These are phyloP conservation scores for Drosophila nigromelanica DNA, from an alignment of 1,140 invertebrate genomes.

Conservation along the genomic window DNA sequence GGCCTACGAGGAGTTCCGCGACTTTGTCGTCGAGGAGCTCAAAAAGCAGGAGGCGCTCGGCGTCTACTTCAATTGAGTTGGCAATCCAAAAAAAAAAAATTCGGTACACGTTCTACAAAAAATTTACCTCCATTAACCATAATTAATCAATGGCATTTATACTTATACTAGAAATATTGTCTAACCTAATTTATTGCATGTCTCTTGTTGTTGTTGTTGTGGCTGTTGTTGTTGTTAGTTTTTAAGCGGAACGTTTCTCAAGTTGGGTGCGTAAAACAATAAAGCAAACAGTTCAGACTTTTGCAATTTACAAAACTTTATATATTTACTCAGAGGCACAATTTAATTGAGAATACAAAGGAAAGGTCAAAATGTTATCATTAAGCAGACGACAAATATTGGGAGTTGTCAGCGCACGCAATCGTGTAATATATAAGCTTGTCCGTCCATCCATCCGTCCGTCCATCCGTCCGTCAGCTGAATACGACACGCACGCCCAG, in stretches of 20 bases:
- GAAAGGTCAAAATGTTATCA: constrained; percentile 78
- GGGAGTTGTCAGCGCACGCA: constrained; percentile 42
- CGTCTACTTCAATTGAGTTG: constrained; percentile 47
- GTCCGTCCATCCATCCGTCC: background rate
- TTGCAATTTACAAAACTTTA: constrained; percentile 36
- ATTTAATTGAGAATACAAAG: constrained; percentile 23
- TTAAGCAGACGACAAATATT: background rate
- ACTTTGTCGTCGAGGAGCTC: constrained; percentile 88
- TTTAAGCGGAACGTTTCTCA: constrained; percentile 62
- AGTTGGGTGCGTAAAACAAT: constrained; percentile 52
- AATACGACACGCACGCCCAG: constrained; percentile 72
- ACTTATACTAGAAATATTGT: constrained; percentile 44
- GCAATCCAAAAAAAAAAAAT: background rate
- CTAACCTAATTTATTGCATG: constrained; percentile 44
- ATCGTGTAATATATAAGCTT: constrained; percentile 32
- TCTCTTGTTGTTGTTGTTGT: constrained; percentile 26
- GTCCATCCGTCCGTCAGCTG: constrained; percentile 19
- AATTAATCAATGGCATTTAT: constrained; percentile 68
- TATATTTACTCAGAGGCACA: background rate
- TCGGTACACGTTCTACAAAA: too few relatives aligned
- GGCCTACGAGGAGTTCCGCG: constrained; percentile 92
- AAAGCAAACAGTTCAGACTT: constrained; percentile 55
- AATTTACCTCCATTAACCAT: constrained; percentile 4
- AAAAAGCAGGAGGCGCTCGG: constrained; percentile 77
- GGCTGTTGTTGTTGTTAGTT: constrained; percentile 63